Evolutionary conservation across 1,140 invertebrate genomes (phyloP).

Genomic region (Temnothorax curvispinosus): DNA sequence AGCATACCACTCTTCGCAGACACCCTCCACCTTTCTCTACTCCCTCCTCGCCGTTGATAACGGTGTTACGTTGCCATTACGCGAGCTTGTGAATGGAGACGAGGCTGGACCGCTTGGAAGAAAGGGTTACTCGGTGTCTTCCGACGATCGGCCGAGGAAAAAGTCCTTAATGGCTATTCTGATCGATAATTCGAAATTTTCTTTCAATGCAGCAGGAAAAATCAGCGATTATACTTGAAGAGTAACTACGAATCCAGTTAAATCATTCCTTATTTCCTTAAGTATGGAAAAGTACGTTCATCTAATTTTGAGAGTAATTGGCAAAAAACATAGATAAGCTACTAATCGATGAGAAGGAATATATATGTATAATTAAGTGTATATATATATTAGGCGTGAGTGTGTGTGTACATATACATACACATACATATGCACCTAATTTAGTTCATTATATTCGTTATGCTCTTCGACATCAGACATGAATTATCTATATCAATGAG

Average conservation of each 20-base stretch:
- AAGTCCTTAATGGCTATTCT: conserved; percentile 46
- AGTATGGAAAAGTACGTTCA: not conserved
- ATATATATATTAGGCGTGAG: not conserved
- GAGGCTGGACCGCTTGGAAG: conserved; percentile 17
- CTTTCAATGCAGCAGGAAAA: conserved; percentile 7
- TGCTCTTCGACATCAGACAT: not conserved
- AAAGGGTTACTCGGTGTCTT: conserved; percentile 37
- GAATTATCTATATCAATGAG: not conserved
- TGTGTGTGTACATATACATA: not conserved
- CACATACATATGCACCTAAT: not conserved
- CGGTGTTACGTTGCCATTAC: conserved; percentile 44
- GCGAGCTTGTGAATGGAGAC: conserved; percentile 66
- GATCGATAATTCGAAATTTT: conserved; percentile 29
- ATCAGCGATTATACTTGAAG: not conserved
- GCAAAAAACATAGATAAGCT: not conserved
- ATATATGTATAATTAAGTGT: not conserved
- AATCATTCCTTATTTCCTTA: not conserved
- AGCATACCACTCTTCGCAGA: conserved; percentile 26
- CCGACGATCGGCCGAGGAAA: conserved; percentile 28
- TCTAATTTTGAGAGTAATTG: not conserved
- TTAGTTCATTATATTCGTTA: not conserved
- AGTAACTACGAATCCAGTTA: not conserved
- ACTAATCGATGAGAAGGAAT: not conserved
- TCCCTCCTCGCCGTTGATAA: conserved; percentile 45
- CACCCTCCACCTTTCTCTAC: not conserved